Evolutionary conservation across 2,113 vertebrate genomes (phyloP), one percentile per base, ranked within the genome.

Genomic region (Pyrgilauda ruficollis): DNA sequence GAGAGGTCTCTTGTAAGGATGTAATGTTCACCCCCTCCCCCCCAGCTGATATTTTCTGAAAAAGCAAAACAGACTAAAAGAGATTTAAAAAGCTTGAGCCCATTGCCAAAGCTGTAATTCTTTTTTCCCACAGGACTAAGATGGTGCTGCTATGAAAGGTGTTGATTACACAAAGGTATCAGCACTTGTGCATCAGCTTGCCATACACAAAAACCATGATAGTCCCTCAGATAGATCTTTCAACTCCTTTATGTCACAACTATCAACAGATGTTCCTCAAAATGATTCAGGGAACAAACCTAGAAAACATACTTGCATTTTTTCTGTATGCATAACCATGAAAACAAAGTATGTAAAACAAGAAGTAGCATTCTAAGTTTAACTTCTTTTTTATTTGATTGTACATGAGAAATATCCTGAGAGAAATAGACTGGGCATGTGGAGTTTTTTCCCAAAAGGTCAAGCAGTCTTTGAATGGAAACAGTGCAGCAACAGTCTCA

Each of bases 391-490:
- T 82, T 69, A 76, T 93, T 79, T 90, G 87, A 61, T 23, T 52
- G n/a, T 83, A 90, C 35, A 56, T 41, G n/a, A 91, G 33, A 93
- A 94, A 72, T 50, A 46, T 86, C 39, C 46, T 52, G 55, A 59
- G 26, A 95, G 50, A 88, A 93, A 67, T 0, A 80, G 24, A 56
- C 19, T 80, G 50, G 39, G 33, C n/a, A 20, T 68, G 31, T 35
- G 52, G 31, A 20, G 2, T 9, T 91, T 88, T 78, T 28, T 22
- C 27, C 35, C 31, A 67, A 97, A 96, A 95, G 94, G 88, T 96
- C 94, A 96, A 92, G 63, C 37, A 39, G 75, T 76, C 90, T 90
- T 72, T 56, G 75, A 72, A 93, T 11, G 14, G 53, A 84, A 96
- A 78, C 72, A 61, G 46, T 35, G 59, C 59, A 94, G 92, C 81